Evolutionary conservation across 2,113 vertebrate species (phyloP), one percentile per base, ranked within the genome.

Genomic region (Syngnathoides biaculeatus): DNA sequence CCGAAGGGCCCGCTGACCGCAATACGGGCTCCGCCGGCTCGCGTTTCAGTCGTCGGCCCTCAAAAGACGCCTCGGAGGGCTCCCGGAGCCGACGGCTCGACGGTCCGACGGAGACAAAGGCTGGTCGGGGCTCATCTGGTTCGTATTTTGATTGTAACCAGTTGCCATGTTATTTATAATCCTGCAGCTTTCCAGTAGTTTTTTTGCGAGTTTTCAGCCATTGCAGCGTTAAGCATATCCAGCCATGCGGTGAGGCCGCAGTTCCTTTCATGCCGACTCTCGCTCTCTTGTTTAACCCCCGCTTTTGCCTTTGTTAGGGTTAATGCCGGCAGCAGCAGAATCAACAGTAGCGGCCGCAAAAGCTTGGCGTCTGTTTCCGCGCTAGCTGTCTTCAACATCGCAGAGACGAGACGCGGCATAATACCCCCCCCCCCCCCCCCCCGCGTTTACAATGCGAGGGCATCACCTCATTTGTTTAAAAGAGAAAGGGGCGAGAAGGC

Each of bases 131-230:
- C 87, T 94, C 94, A 94, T 95, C 93, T 95, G 94, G 91, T 95
- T 96, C 93, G 92, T 93, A 94, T 97, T 88, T 94, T 84, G 82
- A 82, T 90, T 93, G 92, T 93, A 94, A 95, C 94, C 94, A 93
- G 94, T 94, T 93, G 92, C 88, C 89, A 91, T 88, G 92, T 94
- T 96, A 97, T 97, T 96, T 97, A 98, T 96, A 97, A 95, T 91
- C 92, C 92, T 92, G 91, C 92, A 93, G 81, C 90, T 93, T 93
- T 93, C 92, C 93, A 94, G 92, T 92, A 93, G 92, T 92, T 89
- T 82, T 89, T 82, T 79, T 92, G 92, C 88, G 79, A 94, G 90
- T 94, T 94, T 93, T 93, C 91, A 94, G 93, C 93, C 91, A 78
- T 95, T 95, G 93, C 92, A 84, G 92, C 91, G 89, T 93, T 94